A percentile compares a stretch with the other conserved stretches of the same genome.
Conservation (phyloP, 1,140 invertebrate genomes). For the Thereuonema tuberculata region DNA sequence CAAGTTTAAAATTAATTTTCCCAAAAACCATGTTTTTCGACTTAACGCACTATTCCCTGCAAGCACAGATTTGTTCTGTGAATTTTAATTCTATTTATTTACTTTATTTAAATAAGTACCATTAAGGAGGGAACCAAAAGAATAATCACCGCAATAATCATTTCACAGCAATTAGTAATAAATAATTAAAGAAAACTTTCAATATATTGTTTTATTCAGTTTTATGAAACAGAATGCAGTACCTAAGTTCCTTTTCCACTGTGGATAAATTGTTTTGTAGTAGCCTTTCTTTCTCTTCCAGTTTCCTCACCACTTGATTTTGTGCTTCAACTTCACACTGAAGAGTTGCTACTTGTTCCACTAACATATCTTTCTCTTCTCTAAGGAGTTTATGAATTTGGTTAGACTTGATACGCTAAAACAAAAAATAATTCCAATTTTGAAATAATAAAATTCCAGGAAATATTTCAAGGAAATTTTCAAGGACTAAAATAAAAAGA, state of each 20-base stretch:
- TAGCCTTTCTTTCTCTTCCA: constrained; percentile 94
- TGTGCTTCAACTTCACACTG: constrained; percentile 88
- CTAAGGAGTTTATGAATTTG: constrained; percentile 85
- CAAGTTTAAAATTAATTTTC: no score
- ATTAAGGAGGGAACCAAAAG: no score
- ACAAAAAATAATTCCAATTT: constrained; percentile 14
- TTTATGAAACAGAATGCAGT: no score
- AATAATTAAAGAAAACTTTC: no score
- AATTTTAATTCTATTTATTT: not conserved
- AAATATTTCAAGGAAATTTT: no score
- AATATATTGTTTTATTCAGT: no score
- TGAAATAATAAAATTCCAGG: not conserved
- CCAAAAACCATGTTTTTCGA: no score
- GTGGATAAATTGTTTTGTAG: constrained; percentile 82
- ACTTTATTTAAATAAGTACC: not conserved
- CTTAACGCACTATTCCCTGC: no score
- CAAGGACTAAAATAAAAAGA: no score
- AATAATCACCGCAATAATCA: no score
- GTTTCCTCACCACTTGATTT: constrained; percentile 80
- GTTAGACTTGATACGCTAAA: constrained; percentile 77
- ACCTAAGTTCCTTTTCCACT: constrained; percentile 79
- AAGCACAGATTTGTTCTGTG: no score
- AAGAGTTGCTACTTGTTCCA: constrained; percentile 72
- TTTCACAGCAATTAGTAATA: no score
- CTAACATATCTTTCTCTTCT: constrained; percentile 83